phyloP scores from a whole-genome alignment of 2,888 invertebrate species.

The Agonopterix alstromeriana region DNA sequence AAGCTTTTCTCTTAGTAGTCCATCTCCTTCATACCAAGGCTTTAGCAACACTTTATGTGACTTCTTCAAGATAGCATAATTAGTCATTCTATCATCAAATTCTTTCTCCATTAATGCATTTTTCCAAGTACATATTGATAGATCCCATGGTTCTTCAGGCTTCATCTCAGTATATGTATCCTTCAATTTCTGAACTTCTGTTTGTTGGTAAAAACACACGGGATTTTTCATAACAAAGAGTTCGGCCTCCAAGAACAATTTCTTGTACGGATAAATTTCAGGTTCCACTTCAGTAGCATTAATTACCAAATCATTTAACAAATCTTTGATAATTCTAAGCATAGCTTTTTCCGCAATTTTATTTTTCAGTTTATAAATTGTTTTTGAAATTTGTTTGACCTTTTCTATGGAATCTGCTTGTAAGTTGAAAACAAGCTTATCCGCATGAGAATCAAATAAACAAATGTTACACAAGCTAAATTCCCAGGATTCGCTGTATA shows the following conservation, averaged over 20 bases:
- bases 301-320: slow-evolving; percentile 33
- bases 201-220: slow-evolving; percentile 62
- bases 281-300: slow-evolving; percentile 35
- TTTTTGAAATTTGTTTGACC: slow-evolving; percentile 19
- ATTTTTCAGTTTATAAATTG: slow-evolving; percentile 11
- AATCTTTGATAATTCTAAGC: slow-evolving; percentile 24
- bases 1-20: slow-evolving; percentile 39
- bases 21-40: slow-evolving; percentile 54
- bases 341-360: slow-evolving; percentile 29
- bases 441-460: slow-evolving; percentile 42
- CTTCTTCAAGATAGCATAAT: slow-evolving; percentile 37
- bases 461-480: slow-evolving; percentile 55
- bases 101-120: slow-evolving; percentile 45
- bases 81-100: slow-evolving; percentile 54
- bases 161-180: slow-evolving; percentile 43
- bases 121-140: slow-evolving; percentile 54
- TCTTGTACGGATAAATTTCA: slow-evolving; percentile 50
- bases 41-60: slow-evolving; percentile 44
- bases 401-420: slow-evolving; percentile 50
- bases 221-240: slow-evolving; percentile 62
- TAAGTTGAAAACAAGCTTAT: slow-evolving; percentile 44
- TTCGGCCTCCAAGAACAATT: slow-evolving; percentile 52
- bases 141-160: slow-evolving; percentile 39
- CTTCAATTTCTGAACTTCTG: slow-evolving; percentile 51
- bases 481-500: slow-evolving; percentile 67